Percentiles rank a stretch among this genome's conserved stretches.
Conservation (phyloP, 2,797 vertebrate species). For the Hybognathus amarus region DNA sequence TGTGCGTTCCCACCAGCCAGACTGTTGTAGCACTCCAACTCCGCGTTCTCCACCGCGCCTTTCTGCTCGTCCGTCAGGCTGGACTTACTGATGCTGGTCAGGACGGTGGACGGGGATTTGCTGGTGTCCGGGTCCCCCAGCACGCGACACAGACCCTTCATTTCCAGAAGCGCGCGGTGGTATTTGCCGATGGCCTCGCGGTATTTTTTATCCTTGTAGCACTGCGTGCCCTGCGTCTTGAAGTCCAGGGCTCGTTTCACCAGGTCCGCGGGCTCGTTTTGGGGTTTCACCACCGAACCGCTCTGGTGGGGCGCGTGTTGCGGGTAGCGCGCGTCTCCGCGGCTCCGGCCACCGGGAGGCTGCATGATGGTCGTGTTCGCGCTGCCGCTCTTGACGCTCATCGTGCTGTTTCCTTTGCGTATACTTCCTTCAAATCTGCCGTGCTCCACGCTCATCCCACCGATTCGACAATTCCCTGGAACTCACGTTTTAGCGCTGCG, state of each 20-base stretch:
- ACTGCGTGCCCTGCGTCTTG: conserved; percentile 94
- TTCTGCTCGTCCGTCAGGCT: conserved; percentile 91
- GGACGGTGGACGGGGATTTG: conserved; percentile 71
- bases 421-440: conserved; percentile 62
- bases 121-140: conserved; percentile 82
- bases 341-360: conserved; percentile 70
- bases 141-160: conserved; percentile 89
- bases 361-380: conserved; percentile 67
- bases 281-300: conserved; percentile 46
- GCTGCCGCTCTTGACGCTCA: conserved; percentile 32
- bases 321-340: conserved; percentile 70
- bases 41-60: conserved; percentile 90
- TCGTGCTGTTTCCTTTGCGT: conserved; percentile 60
- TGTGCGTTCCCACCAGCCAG: conserved; percentile 85
- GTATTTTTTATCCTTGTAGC: conserved; percentile 99
- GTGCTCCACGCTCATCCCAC: conserved; percentile 72
- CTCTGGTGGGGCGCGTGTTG: conserved; percentile 26
- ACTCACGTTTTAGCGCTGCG: background rate
- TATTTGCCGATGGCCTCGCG: conserved; percentile 98
- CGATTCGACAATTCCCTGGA: background rate
- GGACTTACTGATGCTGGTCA: conserved; percentile 73
- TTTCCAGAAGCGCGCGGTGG: conserved; percentile 95
- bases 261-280: conserved; percentile 82
- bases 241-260: conserved; percentile 92
- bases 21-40: conserved; percentile 99